These are phyloP conservation scores for Drosophila tristis DNA, from an alignment of 1,140 invertebrate genomes.

Conservation along the genomic window DNA sequence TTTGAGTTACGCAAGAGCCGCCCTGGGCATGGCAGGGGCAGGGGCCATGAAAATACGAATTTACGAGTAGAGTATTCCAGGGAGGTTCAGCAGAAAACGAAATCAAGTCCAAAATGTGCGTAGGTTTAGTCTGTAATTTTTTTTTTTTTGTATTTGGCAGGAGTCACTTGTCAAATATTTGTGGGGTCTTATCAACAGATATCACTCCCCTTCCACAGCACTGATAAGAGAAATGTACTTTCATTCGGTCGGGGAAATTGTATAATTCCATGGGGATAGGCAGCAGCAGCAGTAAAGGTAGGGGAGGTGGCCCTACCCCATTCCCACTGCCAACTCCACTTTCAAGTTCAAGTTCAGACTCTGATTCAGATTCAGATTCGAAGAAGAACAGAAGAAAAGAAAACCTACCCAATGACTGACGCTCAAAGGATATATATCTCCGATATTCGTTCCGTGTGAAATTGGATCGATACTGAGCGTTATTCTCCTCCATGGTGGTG, in stretches of 20 bases:
- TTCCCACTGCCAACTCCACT: neutral
- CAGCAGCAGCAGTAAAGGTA: no score
- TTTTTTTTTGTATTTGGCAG: neutral
- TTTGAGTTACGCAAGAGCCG: constrained; percentile 30
- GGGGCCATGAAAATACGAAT: constrained; percentile 12
- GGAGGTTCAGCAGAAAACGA: constrained; percentile 19
- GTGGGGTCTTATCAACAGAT: constrained; percentile 26
- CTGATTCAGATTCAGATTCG: no score
- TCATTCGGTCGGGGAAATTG: constrained; percentile 28
- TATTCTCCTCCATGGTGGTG: constrained; percentile 61
- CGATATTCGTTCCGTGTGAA: constrained; percentile 74
- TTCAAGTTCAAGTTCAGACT: constrained; percentile 63
- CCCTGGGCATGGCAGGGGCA: neutral
- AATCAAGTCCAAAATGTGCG: no score
- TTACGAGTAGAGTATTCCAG: no score
- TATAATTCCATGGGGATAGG: constrained; percentile 25
- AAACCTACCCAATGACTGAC: constrained; percentile 78
- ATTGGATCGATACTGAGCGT: constrained; percentile 61
- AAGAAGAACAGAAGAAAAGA: no score
- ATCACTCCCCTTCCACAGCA: constrained; percentile 3
- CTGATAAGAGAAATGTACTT: constrained; percentile 42
- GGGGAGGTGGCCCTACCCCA: no score
- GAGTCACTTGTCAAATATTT: constrained; percentile 54
- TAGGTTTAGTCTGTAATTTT: neutral
- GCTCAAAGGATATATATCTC: constrained; percentile 80